Conservation (phyloP, 2,888 invertebrate genomes). For the Glaucopsyche alexis region DNA sequence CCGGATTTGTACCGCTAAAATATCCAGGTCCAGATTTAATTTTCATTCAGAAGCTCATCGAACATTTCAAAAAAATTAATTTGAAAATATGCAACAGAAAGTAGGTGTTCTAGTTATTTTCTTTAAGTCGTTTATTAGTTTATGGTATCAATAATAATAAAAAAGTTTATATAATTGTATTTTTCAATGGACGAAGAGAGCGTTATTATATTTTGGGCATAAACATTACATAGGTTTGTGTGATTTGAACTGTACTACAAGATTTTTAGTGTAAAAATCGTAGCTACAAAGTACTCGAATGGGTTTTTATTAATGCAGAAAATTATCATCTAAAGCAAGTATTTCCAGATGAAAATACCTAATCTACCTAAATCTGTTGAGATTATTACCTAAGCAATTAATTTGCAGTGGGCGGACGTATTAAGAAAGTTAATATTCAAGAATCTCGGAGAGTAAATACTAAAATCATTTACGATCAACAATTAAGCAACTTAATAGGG, state of each 20-base stretch:
- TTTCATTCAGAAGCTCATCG: neutral
- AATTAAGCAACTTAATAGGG: slow-evolving; percentile 26
- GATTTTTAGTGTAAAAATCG: too few relatives aligned
- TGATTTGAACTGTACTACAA: neutral
- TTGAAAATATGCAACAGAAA: neutral
- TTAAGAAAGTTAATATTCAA: slow-evolving; percentile 16
- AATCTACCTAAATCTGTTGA: slow-evolving; percentile 8
- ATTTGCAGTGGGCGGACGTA: slow-evolving; percentile 17
- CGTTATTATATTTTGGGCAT: neutral
- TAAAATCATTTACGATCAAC: slow-evolving; percentile 23
- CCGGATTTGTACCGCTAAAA: slow-evolving; percentile 16
- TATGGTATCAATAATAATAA: too few relatives aligned
- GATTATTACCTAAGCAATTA: slow-evolving; percentile 22
- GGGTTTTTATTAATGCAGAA: neutral
- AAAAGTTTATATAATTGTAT: too few relatives aligned
- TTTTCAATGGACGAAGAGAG: too few relatives aligned
- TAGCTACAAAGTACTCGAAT: too few relatives aligned
- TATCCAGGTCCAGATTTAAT: slow-evolving; percentile 1
- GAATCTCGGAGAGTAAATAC: slow-evolving; percentile 13
- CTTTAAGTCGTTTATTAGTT: neutral
- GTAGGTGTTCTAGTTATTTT: neutral
- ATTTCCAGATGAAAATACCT: neutral
- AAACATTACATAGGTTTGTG: neutral
- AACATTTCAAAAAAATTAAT: neutral
- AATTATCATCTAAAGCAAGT: neutral